A percentile compares a stretch with the other conserved stretches of the same genome.
phyloP scores from a whole-genome alignment of 2,797 vertebrate species.

The Micrastur ruficollis region DNA sequence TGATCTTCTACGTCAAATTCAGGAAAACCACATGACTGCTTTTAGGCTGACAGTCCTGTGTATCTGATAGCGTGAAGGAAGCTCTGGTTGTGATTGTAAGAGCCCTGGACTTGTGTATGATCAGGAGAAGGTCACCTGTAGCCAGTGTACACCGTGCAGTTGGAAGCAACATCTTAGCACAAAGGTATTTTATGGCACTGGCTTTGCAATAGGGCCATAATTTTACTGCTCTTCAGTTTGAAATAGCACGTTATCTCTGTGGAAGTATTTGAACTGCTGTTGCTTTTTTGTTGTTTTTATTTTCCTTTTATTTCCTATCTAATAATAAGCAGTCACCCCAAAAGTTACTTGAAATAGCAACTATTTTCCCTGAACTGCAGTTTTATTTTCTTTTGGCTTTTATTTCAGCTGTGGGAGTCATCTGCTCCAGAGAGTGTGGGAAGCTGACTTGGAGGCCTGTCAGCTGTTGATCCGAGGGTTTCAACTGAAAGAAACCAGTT shows the following conservation, averaged over 20 bases:
- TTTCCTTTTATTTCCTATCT: slow-evolving; percentile 31
- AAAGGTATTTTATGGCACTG: neutral
- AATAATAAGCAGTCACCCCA: neutral
- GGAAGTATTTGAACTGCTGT: neutral
- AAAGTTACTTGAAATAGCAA: slow-evolving; percentile 52
- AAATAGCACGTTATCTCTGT: neutral
- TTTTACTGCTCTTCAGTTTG: neutral
- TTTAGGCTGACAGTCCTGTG: neutral
- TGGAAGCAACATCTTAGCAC: neutral
- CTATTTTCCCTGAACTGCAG: slow-evolving; percentile 23
- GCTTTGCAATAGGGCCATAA: neutral
- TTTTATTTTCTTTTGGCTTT: slow-evolving; percentile 50
- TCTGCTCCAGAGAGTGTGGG: slow-evolving; percentile 84
- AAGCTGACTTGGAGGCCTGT: slow-evolving; percentile 89
- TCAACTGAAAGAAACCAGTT: slow-evolving; percentile 75
- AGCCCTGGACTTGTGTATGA: neutral
- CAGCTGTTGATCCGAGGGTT: slow-evolving; percentile 81
- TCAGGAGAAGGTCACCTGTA: neutral
- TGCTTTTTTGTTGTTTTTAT: neutral
- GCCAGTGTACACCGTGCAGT: rapidly evolving
- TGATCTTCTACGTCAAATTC: neutral
- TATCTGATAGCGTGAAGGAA: neutral
- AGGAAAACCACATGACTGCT: neutral
- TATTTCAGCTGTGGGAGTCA: slow-evolving; percentile 79
- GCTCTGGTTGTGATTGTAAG: neutral